phyloP scores from a whole-genome alignment of 2,113 vertebrate species.

The Plectropomus leopardus region DNA sequence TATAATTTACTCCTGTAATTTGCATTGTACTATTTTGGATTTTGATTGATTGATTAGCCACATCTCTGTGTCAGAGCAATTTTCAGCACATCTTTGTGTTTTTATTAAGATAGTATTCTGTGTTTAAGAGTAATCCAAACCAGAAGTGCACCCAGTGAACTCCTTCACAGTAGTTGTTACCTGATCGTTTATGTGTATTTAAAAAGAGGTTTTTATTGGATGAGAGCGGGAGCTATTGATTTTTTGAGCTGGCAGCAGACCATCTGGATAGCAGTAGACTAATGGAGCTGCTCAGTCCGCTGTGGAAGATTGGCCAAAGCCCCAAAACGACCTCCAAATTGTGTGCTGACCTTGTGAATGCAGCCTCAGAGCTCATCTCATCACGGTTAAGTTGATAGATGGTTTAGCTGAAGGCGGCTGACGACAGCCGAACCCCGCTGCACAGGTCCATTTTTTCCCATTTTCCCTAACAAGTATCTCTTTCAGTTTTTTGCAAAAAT shows the following conservation, averaged over 20 bases:
- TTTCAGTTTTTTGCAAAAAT: not conserved
- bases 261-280: conserved; percentile 28
- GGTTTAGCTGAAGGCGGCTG: conserved; percentile 37
- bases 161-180: not conserved
- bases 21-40: not conserved
- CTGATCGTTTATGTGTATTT: conserved; percentile 9
- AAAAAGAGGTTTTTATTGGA: conserved; percentile 6
- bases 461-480: not conserved
- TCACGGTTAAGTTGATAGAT: conserved; percentile 61
- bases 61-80: not conserved
- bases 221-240: conserved; percentile 32
- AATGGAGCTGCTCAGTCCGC: conserved; percentile 53
- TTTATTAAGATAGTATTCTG: not conserved
- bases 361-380: conserved; percentile 64
- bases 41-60: not conserved
- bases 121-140: not conserved
- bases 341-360: conserved; percentile 58
- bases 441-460: not conserved
- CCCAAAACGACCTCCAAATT: conserved; percentile 54
- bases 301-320: conserved; percentile 52
- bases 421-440: not conserved
- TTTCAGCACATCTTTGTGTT: not conserved
- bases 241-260: conserved; percentile 26
- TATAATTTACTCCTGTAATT: not conserved
- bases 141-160: not conserved